Percentiles rank a stretch among this genome's conserved stretches.
These are phyloP conservation scores for Lucinisca nassula DNA, from an alignment of 2,888 invertebrate species.

Conservation along the genomic window DNA sequence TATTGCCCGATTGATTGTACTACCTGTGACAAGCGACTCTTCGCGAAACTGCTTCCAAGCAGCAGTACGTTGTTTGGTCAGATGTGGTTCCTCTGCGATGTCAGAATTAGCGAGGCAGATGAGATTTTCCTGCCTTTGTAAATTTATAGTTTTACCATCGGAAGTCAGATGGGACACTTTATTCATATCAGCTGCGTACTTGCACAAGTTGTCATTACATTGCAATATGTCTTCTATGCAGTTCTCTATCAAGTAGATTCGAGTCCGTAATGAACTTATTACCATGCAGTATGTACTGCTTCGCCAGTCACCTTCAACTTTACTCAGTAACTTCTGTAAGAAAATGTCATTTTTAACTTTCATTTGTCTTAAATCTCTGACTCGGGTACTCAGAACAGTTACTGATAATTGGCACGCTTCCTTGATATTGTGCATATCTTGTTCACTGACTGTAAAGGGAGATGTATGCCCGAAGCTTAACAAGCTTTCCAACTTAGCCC, in stretches of 20 bases:
- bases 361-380: background rate
- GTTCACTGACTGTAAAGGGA: background rate
- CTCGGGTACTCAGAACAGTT: background rate
- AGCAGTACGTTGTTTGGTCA: conserved; percentile 9
- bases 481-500: background rate
- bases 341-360: background rate
- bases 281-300: conserved; percentile 40
- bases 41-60: conserved; percentile 17
- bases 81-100: background rate
- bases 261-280: conserved; percentile 46
- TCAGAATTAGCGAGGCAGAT: background rate
- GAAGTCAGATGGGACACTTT: background rate
- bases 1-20: background rate
- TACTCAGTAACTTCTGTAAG: background rate
- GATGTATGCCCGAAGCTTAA: too few species aligned
- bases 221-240: conserved; percentile 38
- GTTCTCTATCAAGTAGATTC: conserved; percentile 34
- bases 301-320: conserved; percentile 16
- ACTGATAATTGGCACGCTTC: background rate
- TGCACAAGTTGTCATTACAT: conserved; percentile 26
- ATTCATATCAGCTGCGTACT: conserved; percentile 14
- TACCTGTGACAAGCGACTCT: background rate
- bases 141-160: background rate
- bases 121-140: background rate
- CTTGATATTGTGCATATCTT: background rate